Percentiles rank a stretch among this genome's conserved stretches.
Evolutionary conservation across 1,140 invertebrate species (phyloP).

Genomic region (Camponotus pennsylvanicus): DNA sequence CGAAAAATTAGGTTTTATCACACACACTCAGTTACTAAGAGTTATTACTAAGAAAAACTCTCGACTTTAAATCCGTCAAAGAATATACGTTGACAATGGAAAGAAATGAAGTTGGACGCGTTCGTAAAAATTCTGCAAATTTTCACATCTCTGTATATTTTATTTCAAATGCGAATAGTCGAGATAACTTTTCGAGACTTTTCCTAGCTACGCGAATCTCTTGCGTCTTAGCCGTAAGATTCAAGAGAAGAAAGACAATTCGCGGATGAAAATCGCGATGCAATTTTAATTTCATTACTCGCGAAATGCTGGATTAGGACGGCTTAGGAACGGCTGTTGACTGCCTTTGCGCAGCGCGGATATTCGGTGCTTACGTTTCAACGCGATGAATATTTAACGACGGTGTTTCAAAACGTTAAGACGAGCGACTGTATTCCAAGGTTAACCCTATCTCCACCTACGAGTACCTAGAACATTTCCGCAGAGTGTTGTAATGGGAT

Average conservation of each 20-base stretch:
- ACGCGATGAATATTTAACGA: conserved; percentile 73
- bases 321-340: conserved; percentile 49
- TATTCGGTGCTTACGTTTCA: conserved; percentile 70
- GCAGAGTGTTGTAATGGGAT: conserved; percentile 51
- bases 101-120: neutral
- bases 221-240: neutral
- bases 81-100: neutral
- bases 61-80: conserved; percentile 3
- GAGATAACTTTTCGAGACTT: neutral
- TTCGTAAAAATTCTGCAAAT: conserved; percentile 21
- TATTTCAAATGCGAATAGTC: conserved; percentile 1
- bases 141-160: neutral
- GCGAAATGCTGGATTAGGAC: conserved; percentile 55
- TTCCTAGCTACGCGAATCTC: neutral
- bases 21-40: neutral
- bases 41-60: neutral
- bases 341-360: conserved; percentile 36
- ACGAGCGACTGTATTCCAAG: conserved; percentile 55
- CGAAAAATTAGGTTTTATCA: neutral
- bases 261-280: conserved; percentile 48
- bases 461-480: conserved; percentile 50
- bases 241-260: neutral
- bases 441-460: conserved; percentile 60
- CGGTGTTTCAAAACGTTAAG: conserved; percentile 70
- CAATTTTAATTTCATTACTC: conserved; percentile 72